Conservation (phyloP, 1,140 invertebrate genomes). For the Drosophila oshimai region DNA sequence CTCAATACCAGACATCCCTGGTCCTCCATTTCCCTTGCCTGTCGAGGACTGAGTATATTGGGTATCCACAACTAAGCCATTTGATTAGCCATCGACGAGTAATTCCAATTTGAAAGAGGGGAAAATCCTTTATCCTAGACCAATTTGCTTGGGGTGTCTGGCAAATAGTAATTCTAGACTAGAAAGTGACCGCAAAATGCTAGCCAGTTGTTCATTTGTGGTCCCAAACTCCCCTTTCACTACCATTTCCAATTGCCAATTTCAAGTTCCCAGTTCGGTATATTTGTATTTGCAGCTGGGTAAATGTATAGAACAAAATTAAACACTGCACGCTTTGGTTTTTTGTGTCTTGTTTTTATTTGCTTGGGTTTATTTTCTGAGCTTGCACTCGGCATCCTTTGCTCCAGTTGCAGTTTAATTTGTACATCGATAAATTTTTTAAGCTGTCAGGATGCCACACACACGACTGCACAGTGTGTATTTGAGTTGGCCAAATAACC, state of each 20-base stretch:
- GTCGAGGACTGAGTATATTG: constrained; percentile 4
- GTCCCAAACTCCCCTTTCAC: constrained; percentile 11
- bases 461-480: constrained; percentile 5
- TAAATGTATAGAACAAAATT: constrained; percentile 72
- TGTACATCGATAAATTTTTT: constrained; percentile 79
- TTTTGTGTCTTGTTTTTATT: constrained; percentile 38
- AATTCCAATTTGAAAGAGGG: constrained; percentile 50
- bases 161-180: constrained; percentile 41
- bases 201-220: constrained; percentile 58
- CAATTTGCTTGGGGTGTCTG: constrained; percentile 53
- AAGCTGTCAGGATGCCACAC: constrained; percentile 56
- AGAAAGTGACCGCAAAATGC: constrained; percentile 63
- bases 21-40: not conserved
- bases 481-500: constrained; percentile 52
- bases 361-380: constrained; percentile 43
- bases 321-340: constrained; percentile 47
- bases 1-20: constrained; percentile 8
- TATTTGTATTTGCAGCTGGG: constrained; percentile 54
- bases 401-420: constrained; percentile 71
- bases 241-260: not conserved
- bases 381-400: constrained; percentile 2
- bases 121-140: constrained; percentile 25
- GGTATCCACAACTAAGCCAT: constrained; percentile 36
- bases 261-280: constrained; percentile 13
- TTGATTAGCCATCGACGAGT: constrained; percentile 50